Percentiles rank a stretch among this genome's conserved stretches.
Conservation (phyloP, 2,888 invertebrate species). For the Dicranocentrus wangi region DNA sequence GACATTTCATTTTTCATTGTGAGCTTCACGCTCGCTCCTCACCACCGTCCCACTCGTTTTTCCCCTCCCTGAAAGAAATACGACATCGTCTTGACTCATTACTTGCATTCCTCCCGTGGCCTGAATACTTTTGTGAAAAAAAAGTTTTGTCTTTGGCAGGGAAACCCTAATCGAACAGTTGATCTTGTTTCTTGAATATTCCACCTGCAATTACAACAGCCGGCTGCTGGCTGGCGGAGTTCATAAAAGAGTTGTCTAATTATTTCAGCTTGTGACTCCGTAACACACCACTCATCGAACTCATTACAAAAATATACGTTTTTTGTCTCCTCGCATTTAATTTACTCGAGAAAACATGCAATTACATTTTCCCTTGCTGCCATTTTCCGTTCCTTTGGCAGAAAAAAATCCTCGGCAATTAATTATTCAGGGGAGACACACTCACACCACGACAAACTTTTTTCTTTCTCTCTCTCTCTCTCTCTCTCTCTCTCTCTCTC, state of each 20-base stretch:
- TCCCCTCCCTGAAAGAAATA: neutral
- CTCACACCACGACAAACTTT: neutral
- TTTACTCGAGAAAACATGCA: conserved; percentile 8
- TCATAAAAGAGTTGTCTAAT: neutral
- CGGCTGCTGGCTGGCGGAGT: neutral
- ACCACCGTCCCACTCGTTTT: conserved; percentile 25
- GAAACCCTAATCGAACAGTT: neutral
- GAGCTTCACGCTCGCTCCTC: neutral
- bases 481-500: too few species aligned
- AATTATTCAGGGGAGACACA: conserved; percentile 20
- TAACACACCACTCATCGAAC: neutral
- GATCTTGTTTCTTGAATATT: conserved; percentile 6
- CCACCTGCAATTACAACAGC: conserved; percentile 38
- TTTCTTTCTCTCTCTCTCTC: too few species aligned
- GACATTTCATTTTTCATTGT: conserved; percentile 36
- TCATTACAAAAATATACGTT: neutral
- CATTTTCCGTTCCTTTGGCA: too few species aligned
- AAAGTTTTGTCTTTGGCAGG: neutral
- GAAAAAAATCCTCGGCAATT: neutral
- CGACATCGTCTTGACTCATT: conserved; percentile 6
- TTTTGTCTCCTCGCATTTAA: conserved; percentile 23
- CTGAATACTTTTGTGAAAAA: conserved; percentile 22
- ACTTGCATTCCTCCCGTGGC: conserved; percentile 13
- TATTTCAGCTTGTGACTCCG: neutral
- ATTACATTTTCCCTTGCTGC: conserved; percentile 4